phyloP scores from a whole-genome alignment of 2,113 vertebrate genomes.

The Oncorhynchus gorbuscha region DNA sequence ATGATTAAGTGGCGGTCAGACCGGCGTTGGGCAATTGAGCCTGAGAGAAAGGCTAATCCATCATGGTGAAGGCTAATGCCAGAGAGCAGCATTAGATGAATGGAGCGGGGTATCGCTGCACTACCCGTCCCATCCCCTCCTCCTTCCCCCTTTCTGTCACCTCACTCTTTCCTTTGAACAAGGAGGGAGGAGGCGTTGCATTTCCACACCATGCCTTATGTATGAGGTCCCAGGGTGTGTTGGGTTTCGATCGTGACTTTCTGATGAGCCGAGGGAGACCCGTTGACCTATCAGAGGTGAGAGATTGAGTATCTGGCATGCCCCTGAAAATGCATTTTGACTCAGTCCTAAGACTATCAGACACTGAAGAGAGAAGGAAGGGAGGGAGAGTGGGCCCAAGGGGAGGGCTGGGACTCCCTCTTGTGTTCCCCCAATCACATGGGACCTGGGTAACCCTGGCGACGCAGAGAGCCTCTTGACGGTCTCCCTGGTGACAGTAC shows the following conservation, averaged over 20 bases:
- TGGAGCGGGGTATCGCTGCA: constrained; percentile 25
- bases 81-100: constrained; percentile 60
- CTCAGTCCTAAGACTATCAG: too few relatives aligned
- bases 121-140: background rate
- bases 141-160: background rate
- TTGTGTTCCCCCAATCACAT: background rate
- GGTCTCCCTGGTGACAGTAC: constrained; percentile 35
- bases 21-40: constrained; percentile 62
- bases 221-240: constrained; percentile 47
- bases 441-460: constrained; percentile 17
- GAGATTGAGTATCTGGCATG: background rate
- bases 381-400: background rate
- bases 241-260: constrained; percentile 29
- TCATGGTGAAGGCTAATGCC: constrained; percentile 68
- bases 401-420: background rate
- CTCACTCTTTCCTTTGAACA: background rate
- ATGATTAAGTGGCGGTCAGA: constrained; percentile 61
- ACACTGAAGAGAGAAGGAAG: background rate
- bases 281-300: background rate
- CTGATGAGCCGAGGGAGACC: constrained; percentile 28
- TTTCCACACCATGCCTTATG: constrained; percentile 64
- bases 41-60: constrained; percentile 59
- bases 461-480: constrained; percentile 14
- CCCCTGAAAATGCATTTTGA: too few relatives aligned
- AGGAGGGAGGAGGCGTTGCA: constrained; percentile 45